Conservation (phyloP, 2,888 invertebrate species). For the Ormyrus nitidulus region DNA sequence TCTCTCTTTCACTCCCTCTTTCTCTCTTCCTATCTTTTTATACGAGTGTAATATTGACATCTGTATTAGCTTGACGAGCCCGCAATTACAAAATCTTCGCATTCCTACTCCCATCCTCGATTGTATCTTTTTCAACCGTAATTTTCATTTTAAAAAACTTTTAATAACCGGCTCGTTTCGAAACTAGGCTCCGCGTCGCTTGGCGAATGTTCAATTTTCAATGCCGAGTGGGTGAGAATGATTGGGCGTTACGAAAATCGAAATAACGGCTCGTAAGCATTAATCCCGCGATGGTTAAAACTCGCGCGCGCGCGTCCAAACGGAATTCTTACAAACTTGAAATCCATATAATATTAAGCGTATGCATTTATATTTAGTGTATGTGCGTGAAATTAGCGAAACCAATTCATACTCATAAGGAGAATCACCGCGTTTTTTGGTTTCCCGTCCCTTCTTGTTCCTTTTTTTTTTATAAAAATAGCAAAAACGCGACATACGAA, state of each 20-base stretch:
- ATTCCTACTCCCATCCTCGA: not conserved
- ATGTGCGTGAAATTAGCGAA: constrained; percentile 52
- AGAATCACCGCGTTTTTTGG: constrained; percentile 45
- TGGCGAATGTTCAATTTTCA: constrained; percentile 17
- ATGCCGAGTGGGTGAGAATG: constrained; percentile 1
- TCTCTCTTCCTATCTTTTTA: constrained; percentile 21
- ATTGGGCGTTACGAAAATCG: constrained; percentile 14
- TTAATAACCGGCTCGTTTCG: not conserved
- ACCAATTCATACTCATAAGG: constrained; percentile 24
- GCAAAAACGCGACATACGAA: constrained; percentile 53
- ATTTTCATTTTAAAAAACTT: not conserved
- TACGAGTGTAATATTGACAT: constrained; percentile 58
- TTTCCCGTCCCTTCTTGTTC: constrained; percentile 18
- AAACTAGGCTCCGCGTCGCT: constrained; percentile 12
- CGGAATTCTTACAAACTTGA: constrained; percentile 23
- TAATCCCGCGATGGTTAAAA: constrained; percentile 19
- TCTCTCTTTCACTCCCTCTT: not conserved
- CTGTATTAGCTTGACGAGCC: constrained; percentile 57
- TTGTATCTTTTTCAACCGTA: constrained; percentile 6
- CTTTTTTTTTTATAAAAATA: constrained; percentile 54
- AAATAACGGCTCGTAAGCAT: constrained; percentile 32
- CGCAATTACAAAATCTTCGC: constrained; percentile 53
- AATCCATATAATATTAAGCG: constrained; percentile 44
- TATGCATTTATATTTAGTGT: constrained; percentile 32
- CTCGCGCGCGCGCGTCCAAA: constrained; percentile 30